A percentile compares a stretch with the other conserved stretches of the same genome.
phyloP scores from a whole-genome alignment of 2,113 vertebrate genomes.

The Stomatorhinus ivindoensis region DNA sequence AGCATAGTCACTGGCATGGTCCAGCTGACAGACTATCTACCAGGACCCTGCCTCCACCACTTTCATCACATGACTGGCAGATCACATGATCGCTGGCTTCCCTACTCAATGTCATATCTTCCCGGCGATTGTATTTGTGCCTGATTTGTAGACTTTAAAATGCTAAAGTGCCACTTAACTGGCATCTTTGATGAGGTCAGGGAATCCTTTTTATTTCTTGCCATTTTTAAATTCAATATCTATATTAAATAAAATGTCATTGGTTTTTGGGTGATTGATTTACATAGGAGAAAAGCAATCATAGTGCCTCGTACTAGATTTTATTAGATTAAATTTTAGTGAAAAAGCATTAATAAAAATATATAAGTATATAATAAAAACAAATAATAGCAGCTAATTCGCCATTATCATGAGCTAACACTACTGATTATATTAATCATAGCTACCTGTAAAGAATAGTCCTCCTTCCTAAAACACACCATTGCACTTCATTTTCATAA shows the following conservation, averaged over 20 bases:
- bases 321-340: neutral
- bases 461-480: neutral
- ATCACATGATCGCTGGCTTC: neutral
- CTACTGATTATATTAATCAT: neutral
- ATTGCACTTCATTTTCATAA: neutral
- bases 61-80: neutral
- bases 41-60: neutral
- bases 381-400: neutral
- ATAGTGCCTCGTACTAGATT: neutral
- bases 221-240: neutral
- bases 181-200: neutral
- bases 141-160: neutral
- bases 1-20: neutral
- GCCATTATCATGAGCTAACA: neutral
- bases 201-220: neutral
- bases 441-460: neutral
- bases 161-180: neutral
- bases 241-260: neutral
- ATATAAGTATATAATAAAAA: neutral
- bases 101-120: neutral
- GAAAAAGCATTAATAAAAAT: neutral
- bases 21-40: neutral
- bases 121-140: neutral
- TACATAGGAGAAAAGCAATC: neutral
- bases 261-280: neutral